phyloP scores from a whole-genome alignment of 1,140 invertebrate genomes.

The Adelges cooleyi region DNA sequence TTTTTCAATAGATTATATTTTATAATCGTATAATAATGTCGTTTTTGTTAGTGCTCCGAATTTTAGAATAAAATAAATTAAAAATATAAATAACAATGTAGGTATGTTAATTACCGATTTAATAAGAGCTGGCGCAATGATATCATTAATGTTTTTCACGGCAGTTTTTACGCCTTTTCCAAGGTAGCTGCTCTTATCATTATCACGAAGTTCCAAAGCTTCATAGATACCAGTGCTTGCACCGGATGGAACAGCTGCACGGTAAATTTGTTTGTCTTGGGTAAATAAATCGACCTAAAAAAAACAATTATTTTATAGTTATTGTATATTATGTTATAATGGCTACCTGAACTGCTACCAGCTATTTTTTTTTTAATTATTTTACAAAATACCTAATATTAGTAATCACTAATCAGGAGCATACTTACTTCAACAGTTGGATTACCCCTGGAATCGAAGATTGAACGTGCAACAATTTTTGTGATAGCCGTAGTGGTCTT shows the following conservation, averaged over 20 bases:
- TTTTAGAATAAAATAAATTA: too few relatives aligned
- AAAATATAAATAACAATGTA: too few relatives aligned
- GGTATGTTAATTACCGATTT: conserved; percentile 45
- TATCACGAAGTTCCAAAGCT: conserved; percentile 90
- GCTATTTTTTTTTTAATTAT: too few relatives aligned
- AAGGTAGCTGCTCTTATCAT: conserved; percentile 78
- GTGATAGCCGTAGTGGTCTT: conserved; percentile 55
- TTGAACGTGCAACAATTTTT: conserved; percentile 86
- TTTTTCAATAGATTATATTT: too few relatives aligned
- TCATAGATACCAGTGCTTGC: conserved; percentile 96
- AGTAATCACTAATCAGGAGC: not conserved
- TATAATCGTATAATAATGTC: too few relatives aligned
- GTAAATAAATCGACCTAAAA: conserved; percentile 46
- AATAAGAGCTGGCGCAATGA: conserved; percentile 73
- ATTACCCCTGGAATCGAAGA: conserved; percentile 97
- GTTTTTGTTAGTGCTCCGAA: too few relatives aligned
- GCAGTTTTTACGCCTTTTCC: conserved; percentile 93
- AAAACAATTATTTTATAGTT: conserved; percentile 17
- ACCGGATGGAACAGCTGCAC: conserved; percentile 93
- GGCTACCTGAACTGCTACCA: too few relatives aligned
- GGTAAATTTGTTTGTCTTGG: conserved; percentile 67
- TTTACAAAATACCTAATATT: too few relatives aligned
- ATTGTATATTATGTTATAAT: too few relatives aligned
- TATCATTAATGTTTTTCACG: conserved; percentile 78
- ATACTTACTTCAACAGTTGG: conserved; percentile 82